Base-by-base conservation (phyloP, 2,888 invertebrate species). In the Syritta pipiens region DNA sequence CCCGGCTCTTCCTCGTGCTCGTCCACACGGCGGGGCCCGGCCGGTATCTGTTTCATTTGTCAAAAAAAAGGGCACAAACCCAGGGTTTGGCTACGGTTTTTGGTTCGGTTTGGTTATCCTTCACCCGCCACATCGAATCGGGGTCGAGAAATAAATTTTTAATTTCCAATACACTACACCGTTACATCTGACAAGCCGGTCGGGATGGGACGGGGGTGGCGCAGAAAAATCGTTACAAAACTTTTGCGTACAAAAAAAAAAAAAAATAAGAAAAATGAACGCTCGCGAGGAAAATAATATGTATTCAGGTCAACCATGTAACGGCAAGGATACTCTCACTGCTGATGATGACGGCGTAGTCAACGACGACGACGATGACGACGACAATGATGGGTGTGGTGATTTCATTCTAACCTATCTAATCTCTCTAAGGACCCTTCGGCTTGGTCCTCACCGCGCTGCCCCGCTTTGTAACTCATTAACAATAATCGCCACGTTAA, bases 401-500 rank as follows among this genome's bases (percentile, higher is more conserved):
- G 72, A 72, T 74, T 74, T 49, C 62, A 79, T 72, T 55, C 53
- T 77, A 67, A 77, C 77, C 72, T 77, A 72, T 79, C 79, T 79
- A 79, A 79, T 79, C 79, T 74, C 57, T 79, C 55, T 37, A 20
- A 74, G 67, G 74, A 44, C 79, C 51, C 74, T 79, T 17, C 6
- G n/a, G 10, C 26, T 20, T 49, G 35, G 35, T 51, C 20, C 57
- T 35, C 48, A 28, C 44, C 28, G 35, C 37, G 46, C 55, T 22
- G 6, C 51, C 68, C 59, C 44, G 51, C 57, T 65, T 67, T 74
- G 79, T 67, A 79, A 74, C 79, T 79, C 74, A 74, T 79, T 79
- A 79, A 79, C 74, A 74, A 79, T 79, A 74, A 79, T 79, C 79
- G 79, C 74, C 60, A 68, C 74, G 74, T 74, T 74, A 79, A 74